Conservation (phyloP, 2,113 vertebrate genomes). For the Percopsis transmontana region DNA sequence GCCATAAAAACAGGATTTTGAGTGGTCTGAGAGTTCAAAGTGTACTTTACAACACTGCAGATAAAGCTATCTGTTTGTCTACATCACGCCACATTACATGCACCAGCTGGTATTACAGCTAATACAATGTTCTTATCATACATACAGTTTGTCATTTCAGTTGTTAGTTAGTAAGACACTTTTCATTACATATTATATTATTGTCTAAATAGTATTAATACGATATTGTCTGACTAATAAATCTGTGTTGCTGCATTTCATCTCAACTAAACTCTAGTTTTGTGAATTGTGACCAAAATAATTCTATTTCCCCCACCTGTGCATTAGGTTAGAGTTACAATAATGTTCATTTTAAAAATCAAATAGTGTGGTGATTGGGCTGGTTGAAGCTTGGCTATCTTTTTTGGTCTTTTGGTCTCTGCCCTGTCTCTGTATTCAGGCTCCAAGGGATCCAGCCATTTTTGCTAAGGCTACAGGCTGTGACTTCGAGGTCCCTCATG, state of each 20-base stretch:
- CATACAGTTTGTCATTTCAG: background rate
- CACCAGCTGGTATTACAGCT: background rate
- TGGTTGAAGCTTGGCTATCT: background rate
- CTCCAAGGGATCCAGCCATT: conserved; percentile 84
- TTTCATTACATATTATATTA: too few species aligned
- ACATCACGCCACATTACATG: background rate
- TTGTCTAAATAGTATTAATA: too few species aligned
- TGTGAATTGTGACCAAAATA: too few species aligned
- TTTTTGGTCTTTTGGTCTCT: background rate
- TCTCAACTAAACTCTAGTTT: too few species aligned
- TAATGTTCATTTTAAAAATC: background rate
- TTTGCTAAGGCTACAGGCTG: conserved; percentile 85
- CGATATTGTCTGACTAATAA: too few species aligned
- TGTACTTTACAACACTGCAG: conserved; percentile 49
- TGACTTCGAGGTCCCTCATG: conserved; percentile 82
- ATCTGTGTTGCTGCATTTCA: too few species aligned
- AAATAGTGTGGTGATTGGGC: too few species aligned
- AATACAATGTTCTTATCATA: conserved; percentile 51
- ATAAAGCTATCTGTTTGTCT: conserved; percentile 39
- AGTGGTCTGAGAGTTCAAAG: conserved; percentile 51
- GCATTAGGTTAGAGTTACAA: too few species aligned
- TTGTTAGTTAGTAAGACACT: background rate
- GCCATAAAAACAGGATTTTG: conserved; percentile 9
- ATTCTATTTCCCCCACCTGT: too few species aligned
- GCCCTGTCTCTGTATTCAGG: conserved; percentile 73